phyloP scores from a whole-genome alignment of 2,113 vertebrate genomes.

The Ceyx cyanopectus region DNA sequence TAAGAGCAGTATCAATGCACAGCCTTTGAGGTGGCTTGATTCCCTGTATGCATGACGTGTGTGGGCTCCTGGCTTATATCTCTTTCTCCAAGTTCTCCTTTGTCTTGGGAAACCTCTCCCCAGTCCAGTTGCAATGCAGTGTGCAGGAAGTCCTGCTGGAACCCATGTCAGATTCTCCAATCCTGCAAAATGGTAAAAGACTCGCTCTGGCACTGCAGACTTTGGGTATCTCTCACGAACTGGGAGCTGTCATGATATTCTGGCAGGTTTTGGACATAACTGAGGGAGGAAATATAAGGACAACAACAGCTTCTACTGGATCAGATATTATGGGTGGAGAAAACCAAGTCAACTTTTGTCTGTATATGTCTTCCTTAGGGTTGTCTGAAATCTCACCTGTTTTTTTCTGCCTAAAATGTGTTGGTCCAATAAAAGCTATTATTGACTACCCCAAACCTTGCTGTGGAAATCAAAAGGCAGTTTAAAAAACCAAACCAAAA shows the following conservation, averaged over 20 bases:
- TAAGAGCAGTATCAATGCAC: background rate
- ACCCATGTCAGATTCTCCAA: background rate
- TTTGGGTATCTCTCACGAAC: background rate
- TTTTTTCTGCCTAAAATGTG: background rate
- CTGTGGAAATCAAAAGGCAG: background rate
- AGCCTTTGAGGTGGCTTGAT: background rate
- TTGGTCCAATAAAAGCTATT: background rate
- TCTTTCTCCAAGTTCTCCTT: background rate
- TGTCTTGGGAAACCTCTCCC: background rate
- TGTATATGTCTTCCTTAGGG: background rate
- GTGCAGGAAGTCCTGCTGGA: background rate
- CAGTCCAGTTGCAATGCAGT: background rate
- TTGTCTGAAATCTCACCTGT: background rate
- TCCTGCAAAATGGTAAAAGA: background rate
- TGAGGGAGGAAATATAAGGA: background rate
- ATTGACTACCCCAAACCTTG: background rate
- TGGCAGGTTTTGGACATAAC: background rate
- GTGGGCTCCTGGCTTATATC: background rate
- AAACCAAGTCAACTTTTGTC: slow-evolving; percentile 32
- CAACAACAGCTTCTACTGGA: background rate
- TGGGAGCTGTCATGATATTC: background rate
- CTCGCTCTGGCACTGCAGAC: background rate
- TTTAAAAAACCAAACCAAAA: slow-evolving; percentile 23
- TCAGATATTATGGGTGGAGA: background rate
- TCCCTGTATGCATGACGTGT: background rate